These are phyloP conservation scores for Channa maculata DNA, from an alignment of 2,113 vertebrate species.

Conservation along the genomic window DNA sequence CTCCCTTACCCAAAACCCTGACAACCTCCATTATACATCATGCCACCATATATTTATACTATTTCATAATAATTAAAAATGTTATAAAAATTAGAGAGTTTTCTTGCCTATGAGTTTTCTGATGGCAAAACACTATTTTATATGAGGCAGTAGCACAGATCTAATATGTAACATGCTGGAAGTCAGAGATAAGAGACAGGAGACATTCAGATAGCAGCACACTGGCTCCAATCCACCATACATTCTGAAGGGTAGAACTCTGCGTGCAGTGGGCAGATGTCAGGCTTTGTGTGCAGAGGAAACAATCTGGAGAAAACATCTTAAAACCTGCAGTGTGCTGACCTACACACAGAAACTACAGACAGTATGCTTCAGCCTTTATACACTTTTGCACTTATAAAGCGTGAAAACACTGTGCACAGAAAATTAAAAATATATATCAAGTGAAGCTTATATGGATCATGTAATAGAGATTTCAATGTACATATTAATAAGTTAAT, in stretches of 20 bases:
- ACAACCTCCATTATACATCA: too few species aligned
- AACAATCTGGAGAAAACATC: conserved; percentile 10
- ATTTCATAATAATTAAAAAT: neutral
- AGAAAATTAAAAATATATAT: too few species aligned
- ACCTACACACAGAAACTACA: conserved; percentile 17
- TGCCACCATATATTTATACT: too few species aligned
- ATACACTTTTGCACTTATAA: too few species aligned
- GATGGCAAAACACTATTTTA: conserved; percentile 33
- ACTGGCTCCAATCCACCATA: conserved; percentile 25
- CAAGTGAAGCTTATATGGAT: too few species aligned
- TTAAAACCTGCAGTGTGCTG: conserved; percentile 16
- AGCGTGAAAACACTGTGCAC: too few species aligned
- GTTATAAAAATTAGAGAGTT: neutral
- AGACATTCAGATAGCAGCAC: conserved; percentile 38
- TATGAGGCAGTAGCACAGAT: conserved; percentile 32
- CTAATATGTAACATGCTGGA: conserved; percentile 51
- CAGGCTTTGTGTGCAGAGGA: conserved; percentile 11
- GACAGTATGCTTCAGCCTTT: neutral
- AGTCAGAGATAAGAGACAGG: conserved; percentile 68
- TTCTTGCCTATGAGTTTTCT: neutral
- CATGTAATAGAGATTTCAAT: too few species aligned
- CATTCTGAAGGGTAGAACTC: conserved; percentile 42
- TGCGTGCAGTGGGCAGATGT: conserved; percentile 33
- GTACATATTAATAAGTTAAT: too few species aligned
- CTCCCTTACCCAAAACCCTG: too few species aligned